Percentiles rank a stretch among this genome's conserved stretches.
Conservation (phyloP, 2,113 vertebrate species). For the Sphyrna mokarran region DNA sequence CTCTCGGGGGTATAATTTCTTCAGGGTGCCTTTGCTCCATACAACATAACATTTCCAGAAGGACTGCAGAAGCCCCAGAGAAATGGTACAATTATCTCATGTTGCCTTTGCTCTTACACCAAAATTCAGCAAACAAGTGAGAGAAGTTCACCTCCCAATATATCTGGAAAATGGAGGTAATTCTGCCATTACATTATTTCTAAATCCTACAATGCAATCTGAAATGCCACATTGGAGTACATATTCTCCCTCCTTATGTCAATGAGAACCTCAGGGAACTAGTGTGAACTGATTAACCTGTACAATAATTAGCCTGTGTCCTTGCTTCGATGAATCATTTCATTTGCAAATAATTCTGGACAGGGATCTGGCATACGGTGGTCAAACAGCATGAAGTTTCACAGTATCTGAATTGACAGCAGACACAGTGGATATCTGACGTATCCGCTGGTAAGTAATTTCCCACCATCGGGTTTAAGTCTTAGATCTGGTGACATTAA, state of each 20-base stretch:
- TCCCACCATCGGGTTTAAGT: not conserved
- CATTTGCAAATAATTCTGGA: not conserved
- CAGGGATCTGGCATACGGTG: not conserved
- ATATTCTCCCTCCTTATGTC: too few species aligned
- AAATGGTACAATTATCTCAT: not conserved
- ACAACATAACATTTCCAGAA: not conserved
- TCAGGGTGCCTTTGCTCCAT: not conserved
- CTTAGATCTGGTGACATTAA: constrained; percentile 15
- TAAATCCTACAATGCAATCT: not conserved
- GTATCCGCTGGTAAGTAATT: not conserved
- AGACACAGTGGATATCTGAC: not conserved
- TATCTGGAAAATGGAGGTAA: not conserved
- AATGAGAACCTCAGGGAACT: not conserved
- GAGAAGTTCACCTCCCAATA: not conserved
- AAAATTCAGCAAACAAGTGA: not conserved
- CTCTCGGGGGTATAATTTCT: not conserved
- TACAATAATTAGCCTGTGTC: not conserved
- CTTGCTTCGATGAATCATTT: not conserved
- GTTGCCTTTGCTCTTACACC: not conserved
- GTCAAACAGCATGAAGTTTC: not conserved
- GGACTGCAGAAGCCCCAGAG: not conserved
- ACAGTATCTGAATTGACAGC: not conserved
- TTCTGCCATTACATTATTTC: not conserved
- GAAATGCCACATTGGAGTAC: not conserved
- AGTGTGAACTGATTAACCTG: not conserved